Base-by-base conservation (phyloP, 2,888 invertebrate species). In the Drosophila sordidula region DNA sequence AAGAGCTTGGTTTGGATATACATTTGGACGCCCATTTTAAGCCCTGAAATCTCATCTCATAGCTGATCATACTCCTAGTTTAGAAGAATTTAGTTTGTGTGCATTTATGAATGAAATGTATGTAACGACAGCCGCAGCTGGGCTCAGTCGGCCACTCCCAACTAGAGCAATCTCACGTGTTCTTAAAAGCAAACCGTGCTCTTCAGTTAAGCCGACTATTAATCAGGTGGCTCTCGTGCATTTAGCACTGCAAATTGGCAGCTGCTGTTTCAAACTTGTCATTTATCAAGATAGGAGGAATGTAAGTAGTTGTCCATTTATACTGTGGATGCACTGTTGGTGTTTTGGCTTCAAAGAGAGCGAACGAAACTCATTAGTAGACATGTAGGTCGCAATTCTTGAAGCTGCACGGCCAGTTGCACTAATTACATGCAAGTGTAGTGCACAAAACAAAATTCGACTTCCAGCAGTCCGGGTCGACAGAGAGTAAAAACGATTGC, bases 341-440 rank as follows among this genome's bases (percentile, higher is more conserved):
- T 55, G 55, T 32, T 25, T 25, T 22, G 14, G 41, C 41, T 18
- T 75, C 57, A 74, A 74, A 73, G 58, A 47, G 25, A 57, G 57
- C 62, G 45, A 41, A 29, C 41, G 38, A 18, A 52, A 70, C 57
- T 85, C 82, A 72, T 78, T 78, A 80, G 67, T 46, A 46, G 44
- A 65, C 59, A 59, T 67, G 49, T 59, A 51, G 65, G 64, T 52
- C 50, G 52, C 63, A 84, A 29, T 86, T 82, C 73, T 50, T 9
- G 50, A 80, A 76, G 88, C 55, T 61, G 64, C 67, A 77, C 62
- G 26, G 64, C 54, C 59, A 78, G 78, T 79, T 80, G 76, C 73
- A 77, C 80, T 86, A 83, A 86, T 88, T 88, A 77, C 77, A 77
- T 56, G 58, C 52, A 61, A 59, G 51, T 59, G 62, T 36, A 59